Evolutionary conservation across 1,140 invertebrate genomes (phyloP), one percentile per base, ranked within the genome.

Genomic region (Penaeus indicus): DNA sequence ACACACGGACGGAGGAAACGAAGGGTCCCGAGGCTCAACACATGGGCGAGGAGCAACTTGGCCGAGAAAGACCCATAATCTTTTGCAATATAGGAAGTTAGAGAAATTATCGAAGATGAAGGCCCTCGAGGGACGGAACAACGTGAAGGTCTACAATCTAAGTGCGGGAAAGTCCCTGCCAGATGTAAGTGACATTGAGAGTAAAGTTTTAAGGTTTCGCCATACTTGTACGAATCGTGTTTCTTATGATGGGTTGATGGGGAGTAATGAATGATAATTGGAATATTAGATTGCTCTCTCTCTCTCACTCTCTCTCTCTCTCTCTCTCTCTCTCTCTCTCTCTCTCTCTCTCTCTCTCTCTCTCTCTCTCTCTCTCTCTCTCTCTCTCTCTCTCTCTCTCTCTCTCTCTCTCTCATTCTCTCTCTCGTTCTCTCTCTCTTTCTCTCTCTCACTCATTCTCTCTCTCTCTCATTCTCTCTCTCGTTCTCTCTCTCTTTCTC

Each of bases 111-210:
- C 10, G 5, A 85, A 77, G n/a, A 90, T 90, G 90, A 90, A 84
- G 88, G 80, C 87, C 32, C 25, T 84, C 54, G 89, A 88, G 63
- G 86, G 89, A 77, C 81, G 87, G 10, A 99, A 99, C 94, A 96
- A 99, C 94, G 95, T 99, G 5, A 99, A 99, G 94, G 98, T 99
- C 85, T 99, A 99, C 92, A 99, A 99, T 94, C 94, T 99, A 38
- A 99, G 97, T 93, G 96, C 96, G 90, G 98, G 98, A 90, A 99
- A 99, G 94, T 97, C 97, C 61, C 93, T 99, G 89, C 98, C 98
- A 85, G 98, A 99, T 64, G 90, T 90, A 64, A 93, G 93, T 92
- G 54, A 16, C 54, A 8, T 54, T 13, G 8, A 54, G 0, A 13
- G 10, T 54, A 54, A 54, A 11, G 10, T 54, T 54, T 54, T 54